Percentiles rank a stretch among this genome's conserved stretches.
Conservation (phyloP, 92 coral and sea anemone genomes). For the Pocillopora meandrina region DNA sequence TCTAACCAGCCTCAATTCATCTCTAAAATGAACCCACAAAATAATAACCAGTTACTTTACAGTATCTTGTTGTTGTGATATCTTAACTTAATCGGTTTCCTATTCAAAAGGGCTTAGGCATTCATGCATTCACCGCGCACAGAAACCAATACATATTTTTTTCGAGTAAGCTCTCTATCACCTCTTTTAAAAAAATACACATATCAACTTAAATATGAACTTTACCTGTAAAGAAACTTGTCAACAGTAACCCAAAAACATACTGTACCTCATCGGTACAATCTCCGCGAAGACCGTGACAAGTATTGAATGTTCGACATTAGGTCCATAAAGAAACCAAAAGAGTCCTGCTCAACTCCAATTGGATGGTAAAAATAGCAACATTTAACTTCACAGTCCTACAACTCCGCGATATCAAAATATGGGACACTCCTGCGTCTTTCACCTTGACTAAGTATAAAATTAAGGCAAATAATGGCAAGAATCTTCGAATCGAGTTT, state of each 20-base stretch:
- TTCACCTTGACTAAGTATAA: not conserved
- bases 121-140: no score
- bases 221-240: constrained; percentile 18
- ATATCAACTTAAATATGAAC: not conserved
- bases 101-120: not conserved
- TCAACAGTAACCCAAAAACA: not conserved
- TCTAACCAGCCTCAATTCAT: not conserved
- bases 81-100: not conserved
- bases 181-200: not conserved
- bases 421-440: not conserved
- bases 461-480: not conserved
- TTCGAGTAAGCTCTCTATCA: not conserved
- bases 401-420: not conserved
- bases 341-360: not conserved
- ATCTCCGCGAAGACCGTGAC: not conserved
- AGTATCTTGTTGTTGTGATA: not conserved
- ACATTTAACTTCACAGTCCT: not conserved
- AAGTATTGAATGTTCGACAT: not conserved
- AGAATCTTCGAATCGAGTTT: not conserved
- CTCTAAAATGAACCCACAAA: constrained; percentile 11
- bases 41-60: not conserved
- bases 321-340: not conserved
- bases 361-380: constrained; percentile 17
- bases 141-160: not conserved
- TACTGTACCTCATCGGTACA: not conserved